phyloP scores from a whole-genome alignment of 2,113 vertebrate genomes.

The Pyrgilauda ruficollis region DNA sequence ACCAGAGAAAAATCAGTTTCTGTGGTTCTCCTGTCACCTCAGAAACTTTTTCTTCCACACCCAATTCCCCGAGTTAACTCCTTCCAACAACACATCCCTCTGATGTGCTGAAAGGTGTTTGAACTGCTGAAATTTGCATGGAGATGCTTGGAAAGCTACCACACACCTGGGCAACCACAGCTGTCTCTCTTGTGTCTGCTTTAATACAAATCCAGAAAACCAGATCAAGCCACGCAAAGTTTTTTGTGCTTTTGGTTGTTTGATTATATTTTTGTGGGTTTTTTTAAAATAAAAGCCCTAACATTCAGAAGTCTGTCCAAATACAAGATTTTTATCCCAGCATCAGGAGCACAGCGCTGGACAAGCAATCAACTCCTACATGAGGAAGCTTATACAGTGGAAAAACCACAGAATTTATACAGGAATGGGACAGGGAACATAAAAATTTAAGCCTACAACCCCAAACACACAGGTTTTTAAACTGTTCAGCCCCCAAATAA shows the following conservation, averaged over 20 bases:
- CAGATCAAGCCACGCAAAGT: neutral
- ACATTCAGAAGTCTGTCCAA: neutral
- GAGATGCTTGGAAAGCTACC: neutral
- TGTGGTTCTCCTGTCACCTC: neutral
- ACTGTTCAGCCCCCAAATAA: neutral
- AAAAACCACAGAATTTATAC: neutral
- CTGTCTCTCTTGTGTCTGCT: neutral
- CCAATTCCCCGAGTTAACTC: rapidly evolving
- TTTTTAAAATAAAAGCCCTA: neutral
- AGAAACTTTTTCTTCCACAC: neutral
- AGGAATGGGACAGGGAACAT: neutral
- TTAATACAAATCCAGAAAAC: neutral
- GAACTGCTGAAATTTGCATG: neutral
- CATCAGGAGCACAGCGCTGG: neutral
- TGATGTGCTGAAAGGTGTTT: neutral
- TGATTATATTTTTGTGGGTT: neutral
- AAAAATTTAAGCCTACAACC: neutral
- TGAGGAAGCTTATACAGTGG: neutral
- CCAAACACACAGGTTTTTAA: neutral
- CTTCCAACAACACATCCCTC: neutral
- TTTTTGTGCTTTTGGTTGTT: neutral
- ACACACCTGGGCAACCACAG: neutral
- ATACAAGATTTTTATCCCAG: neutral
- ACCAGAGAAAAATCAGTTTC: neutral
- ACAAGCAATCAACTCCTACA: neutral